Evolutionary conservation across 1,140 invertebrate species (phyloP), one percentile per base, ranked within the genome.

Genomic region (Steinernema feltiae): DNA sequence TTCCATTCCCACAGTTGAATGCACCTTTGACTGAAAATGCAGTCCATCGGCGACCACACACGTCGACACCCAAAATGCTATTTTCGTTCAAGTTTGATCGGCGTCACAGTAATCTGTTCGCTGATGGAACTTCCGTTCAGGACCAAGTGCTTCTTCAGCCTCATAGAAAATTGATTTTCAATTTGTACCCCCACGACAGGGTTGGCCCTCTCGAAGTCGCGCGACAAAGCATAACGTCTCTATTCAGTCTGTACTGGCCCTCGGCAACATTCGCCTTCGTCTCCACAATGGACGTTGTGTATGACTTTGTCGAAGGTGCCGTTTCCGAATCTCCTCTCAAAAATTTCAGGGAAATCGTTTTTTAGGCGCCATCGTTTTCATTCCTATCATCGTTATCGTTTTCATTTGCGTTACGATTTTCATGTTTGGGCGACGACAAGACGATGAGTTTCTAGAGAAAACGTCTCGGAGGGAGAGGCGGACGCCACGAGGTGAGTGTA

Each of bases 191-290:
- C 3, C 35, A 41, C 53, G 53, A 21, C 24, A 21, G 12, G 15
- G 3, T n/a, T 63, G 53, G 53, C 53, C 53, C 53, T 63, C 53
- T 63, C 15, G 3, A 63, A 63, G 53, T 63, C n/a, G n/a, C n/a
- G n/a, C n/a, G n/a, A n/a, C n/a, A n/a, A n/a, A n/a, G n/a, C n/a
- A n/a, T n/a, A n/a, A n/a, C n/a, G 41, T 46, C 41, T 46, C 41
- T 7, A 46, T 7, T n/a, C 41, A 46, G 41, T 46, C 41, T 7
- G 7, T n/a, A 12, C 41, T n/a, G 7, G n/a, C 41, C n/a, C 41
- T n/a, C 41, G 7, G 7, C 41, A 12, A 12, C 41, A 7, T 46
- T n/a, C 41, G 41, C 41, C 24, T 63, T 27, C 24, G 3, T 27
- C 24, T 63, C 53, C 24, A 7, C 15, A 63, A 63, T 63, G 53